Percentiles rank a stretch among this genome's conserved stretches.
phyloP scores from a whole-genome alignment of 2,113 vertebrate genomes.

The Stigmatopora nigra region DNA sequence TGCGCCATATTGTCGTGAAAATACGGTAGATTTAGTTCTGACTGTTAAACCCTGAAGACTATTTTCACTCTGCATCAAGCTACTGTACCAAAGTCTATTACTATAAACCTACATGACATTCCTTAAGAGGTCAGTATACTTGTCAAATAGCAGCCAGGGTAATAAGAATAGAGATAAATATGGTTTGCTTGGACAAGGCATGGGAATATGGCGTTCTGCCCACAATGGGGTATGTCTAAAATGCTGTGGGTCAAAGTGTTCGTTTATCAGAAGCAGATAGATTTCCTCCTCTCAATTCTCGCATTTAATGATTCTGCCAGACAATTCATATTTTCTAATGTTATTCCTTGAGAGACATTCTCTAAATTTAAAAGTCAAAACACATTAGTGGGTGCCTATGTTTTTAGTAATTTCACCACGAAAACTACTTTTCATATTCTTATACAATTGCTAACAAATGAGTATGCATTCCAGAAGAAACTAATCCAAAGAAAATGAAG shows the following conservation, averaged over 20 bases:
- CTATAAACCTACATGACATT: not conserved
- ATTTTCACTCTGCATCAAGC: not conserved
- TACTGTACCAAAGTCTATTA: slow-evolving; percentile 1
- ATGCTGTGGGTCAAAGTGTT: slow-evolving; percentile 39
- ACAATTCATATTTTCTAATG: no score
- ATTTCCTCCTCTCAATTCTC: slow-evolving; percentile 35
- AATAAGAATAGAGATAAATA: slow-evolving; percentile 37
- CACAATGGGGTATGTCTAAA: slow-evolving; percentile 17
- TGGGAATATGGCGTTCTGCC: slow-evolving; percentile 41
- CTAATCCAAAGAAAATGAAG: no score
- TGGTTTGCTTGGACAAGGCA: slow-evolving; percentile 17
- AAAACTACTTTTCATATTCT: no score
- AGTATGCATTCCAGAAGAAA: no score
- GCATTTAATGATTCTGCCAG: slow-evolving; percentile 1
- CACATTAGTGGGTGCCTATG: no score
- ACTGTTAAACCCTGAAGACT: not conserved
- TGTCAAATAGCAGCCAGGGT: slow-evolving; percentile 10
- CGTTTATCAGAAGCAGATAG: slow-evolving; percentile 47
- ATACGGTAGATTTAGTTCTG: not conserved
- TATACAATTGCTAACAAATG: no score
- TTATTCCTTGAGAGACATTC: no score
- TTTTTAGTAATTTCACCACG: no score
- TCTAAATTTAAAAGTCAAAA: no score
- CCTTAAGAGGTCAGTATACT: slow-evolving; percentile 4
- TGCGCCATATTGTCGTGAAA: no score